phyloP scores from a whole-genome alignment of 2,797 vertebrate genomes.

The Monodelphis domestica region DNA sequence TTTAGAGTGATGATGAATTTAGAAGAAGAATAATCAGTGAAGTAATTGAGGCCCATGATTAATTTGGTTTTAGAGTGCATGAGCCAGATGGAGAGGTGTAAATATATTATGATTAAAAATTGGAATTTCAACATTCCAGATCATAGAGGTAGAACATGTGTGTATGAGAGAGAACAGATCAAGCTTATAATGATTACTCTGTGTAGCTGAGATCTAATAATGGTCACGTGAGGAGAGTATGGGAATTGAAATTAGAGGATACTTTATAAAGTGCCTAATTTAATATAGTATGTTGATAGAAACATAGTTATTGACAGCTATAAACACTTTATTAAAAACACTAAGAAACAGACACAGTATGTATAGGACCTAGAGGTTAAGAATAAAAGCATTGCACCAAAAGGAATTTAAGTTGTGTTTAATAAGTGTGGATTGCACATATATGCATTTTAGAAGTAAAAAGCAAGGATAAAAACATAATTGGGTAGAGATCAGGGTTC shows the following conservation, averaged over 20 bases:
- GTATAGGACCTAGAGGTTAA: not conserved
- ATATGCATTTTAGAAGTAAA: not conserved
- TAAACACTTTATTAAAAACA: not conserved
- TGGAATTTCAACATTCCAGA: not conserved
- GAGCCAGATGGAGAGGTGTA: not conserved
- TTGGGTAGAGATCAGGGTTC: not conserved
- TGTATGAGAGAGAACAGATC: too few species aligned
- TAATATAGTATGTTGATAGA: not conserved
- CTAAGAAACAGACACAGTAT: not conserved
- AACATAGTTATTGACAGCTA: not conserved
- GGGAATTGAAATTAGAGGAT: not conserved
- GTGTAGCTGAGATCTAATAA: not conserved
- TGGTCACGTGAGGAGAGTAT: not conserved
- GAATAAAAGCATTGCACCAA: not conserved
- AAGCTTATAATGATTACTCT: not conserved
- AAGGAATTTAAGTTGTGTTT: not conserved
- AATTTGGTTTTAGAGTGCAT: not conserved
- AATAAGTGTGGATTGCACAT: not conserved
- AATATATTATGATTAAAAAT: not conserved
- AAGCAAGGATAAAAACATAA: not conserved
- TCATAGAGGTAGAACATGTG: not conserved
- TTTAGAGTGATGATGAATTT: not conserved
- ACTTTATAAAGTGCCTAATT: not conserved
- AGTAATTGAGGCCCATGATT: not conserved
- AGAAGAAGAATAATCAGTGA: not conserved